A percentile compares a stretch with the other conserved stretches of the same genome.
Conservation (phyloP, 2,113 vertebrate species). For the zebrafish (Danio rerio) region DNA sequence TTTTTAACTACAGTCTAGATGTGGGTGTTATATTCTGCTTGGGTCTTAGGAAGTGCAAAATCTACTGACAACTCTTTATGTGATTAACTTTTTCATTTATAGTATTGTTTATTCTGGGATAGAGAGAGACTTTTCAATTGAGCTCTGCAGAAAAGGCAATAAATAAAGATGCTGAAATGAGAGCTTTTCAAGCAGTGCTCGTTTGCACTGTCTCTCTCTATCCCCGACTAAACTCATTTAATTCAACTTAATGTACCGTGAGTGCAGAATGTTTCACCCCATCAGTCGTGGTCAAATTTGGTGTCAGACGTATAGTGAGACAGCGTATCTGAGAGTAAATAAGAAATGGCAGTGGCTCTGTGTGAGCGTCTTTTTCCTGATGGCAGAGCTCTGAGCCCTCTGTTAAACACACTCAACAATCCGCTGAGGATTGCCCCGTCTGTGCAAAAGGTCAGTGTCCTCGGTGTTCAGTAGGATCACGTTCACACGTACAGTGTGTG, state of each 20-base stretch:
- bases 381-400: not conserved
- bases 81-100: not conserved
- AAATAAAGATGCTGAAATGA: not conserved
- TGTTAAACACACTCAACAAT: not conserved
- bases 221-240: slow-evolving; percentile 9
- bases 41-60: not conserved
- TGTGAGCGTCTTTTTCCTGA: not conserved
- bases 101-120: too few relatives aligned
- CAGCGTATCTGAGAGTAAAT: slow-evolving; percentile 18
- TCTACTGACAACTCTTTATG: not conserved
- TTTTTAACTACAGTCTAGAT: not conserved
- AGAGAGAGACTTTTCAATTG: too few relatives aligned
- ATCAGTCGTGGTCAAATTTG: slow-evolving; percentile 18
- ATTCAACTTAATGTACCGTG: not conserved
- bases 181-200: not conserved
- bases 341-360: not conserved
- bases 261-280: slow-evolving; percentile 16
- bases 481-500: not conserved
- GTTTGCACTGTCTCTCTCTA: not conserved
- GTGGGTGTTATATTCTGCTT: not conserved
- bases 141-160: not conserved
- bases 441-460: slow-evolving; percentile 14
- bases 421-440: not conserved
- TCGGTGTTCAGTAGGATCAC: not conserved
- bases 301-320: not conserved